These are phyloP conservation scores for Muscina levida DNA, from an alignment of 2,888 invertebrate genomes.

Conservation along the genomic window DNA sequence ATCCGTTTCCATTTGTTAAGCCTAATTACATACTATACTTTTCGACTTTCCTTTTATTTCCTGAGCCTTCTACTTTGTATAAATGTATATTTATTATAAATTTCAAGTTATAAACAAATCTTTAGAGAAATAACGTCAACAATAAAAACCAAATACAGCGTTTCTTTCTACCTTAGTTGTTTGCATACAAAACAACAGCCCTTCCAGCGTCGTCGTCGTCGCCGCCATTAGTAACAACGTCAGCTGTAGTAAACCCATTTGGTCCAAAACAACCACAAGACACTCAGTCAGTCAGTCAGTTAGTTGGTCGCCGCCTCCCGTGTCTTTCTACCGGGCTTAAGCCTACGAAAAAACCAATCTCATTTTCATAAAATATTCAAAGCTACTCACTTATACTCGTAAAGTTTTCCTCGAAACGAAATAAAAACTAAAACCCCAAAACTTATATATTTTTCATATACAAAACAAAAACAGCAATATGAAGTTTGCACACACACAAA, in stretches of 20 bases:
- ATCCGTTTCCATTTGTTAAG: constrained; percentile 4
- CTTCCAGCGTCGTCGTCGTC: neutral
- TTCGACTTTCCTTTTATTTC: neutral
- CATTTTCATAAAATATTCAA: constrained; percentile 71
- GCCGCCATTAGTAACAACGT: neutral
- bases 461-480: neutral
- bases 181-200: constrained; percentile 38
- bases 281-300: constrained; percentile 33
- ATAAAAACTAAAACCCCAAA: constrained; percentile 23
- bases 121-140: constrained; percentile 62
- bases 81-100: constrained; percentile 57
- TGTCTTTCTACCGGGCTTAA: constrained; percentile 34
- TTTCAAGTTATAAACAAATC: constrained; percentile 61
- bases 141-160: constrained; percentile 60
- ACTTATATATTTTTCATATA: constrained; percentile 29
- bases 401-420: constrained; percentile 36
- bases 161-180: constrained; percentile 39
- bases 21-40: constrained; percentile 2
- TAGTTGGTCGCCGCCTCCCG: constrained; percentile 15
- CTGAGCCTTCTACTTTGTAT: neutral
- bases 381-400: constrained; percentile 67
- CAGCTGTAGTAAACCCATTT: constrained; percentile 14
- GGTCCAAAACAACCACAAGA: constrained; percentile 15
- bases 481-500: constrained; percentile 1
- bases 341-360: constrained; percentile 68